A percentile compares a stretch with the other conserved stretches of the same genome.
Evolutionary conservation across 2,888 invertebrate genomes (phyloP).

Genomic region (Pristionchus exspectatus): DNA sequence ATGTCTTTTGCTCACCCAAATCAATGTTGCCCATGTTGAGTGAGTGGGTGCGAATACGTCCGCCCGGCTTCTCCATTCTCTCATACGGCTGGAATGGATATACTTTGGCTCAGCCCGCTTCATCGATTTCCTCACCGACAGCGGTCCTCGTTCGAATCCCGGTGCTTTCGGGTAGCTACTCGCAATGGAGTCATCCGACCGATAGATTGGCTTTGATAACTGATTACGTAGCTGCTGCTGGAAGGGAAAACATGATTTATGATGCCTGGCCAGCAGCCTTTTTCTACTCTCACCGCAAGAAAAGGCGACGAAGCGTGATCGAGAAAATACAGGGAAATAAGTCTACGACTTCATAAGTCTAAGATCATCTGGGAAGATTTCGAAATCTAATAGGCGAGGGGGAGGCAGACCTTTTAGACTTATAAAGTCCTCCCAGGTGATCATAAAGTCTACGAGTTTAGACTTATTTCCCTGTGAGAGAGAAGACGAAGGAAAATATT

Average conservation of each 20-base stretch:
- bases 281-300: slow-evolving; percentile 38
- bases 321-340: too few relatives aligned
- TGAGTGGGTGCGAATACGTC: slow-evolving; percentile 66
- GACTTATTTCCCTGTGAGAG: slow-evolving; percentile 7
- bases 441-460: not conserved
- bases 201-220: slow-evolving; percentile 39
- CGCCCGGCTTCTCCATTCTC: slow-evolving; percentile 59
- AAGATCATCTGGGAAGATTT: too few relatives aligned
- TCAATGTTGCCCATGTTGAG: slow-evolving; percentile 71
- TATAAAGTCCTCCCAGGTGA: too few relatives aligned
- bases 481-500: not conserved
- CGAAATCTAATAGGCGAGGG: too few relatives aligned
- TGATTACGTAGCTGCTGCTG: slow-evolving; percentile 24
- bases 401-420: slow-evolving; percentile 42
- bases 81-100: slow-evolving; percentile 57
- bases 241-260: slow-evolving; percentile 53
- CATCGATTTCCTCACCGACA: slow-evolving; percentile 60
- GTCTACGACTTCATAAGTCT: too few relatives aligned
- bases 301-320: not conserved
- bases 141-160: slow-evolving; percentile 71
- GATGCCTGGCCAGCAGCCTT: slow-evolving; percentile 59
- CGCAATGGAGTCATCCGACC: slow-evolving; percentile 56
- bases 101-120: not conserved
- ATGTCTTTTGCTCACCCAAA: slow-evolving; percentile 55
- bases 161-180: slow-evolving; percentile 72